A percentile compares a stretch with the other conserved stretches of the same genome.
Evolutionary conservation across 23 tunicate genomes (phyloP).

Genomic region (Trididemnum miniatum): DNA sequence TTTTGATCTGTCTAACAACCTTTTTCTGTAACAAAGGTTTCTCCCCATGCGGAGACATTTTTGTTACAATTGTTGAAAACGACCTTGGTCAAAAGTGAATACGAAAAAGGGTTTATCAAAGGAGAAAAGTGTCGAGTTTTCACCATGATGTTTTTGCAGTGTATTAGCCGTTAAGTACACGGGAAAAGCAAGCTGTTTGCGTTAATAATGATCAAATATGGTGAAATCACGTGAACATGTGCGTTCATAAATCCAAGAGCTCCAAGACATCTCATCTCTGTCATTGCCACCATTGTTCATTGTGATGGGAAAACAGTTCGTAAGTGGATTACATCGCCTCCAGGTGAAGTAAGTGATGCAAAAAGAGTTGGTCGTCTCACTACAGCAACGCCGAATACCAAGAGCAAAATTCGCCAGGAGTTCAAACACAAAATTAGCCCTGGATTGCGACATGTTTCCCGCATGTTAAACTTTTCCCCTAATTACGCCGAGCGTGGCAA

Average conservation of each 20-base stretch:
- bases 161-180: neutral
- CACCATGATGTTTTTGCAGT: neutral
- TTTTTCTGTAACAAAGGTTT: too few species aligned
- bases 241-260: neutral
- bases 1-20: neutral
- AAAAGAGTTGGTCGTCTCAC: neutral
- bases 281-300: neutral
- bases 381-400: neutral
- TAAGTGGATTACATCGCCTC: neutral
- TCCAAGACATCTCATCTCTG: neutral
- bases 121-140: neutral
- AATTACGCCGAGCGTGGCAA: neutral
- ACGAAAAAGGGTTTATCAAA: neutral
- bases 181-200: neutral
- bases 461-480: neutral
- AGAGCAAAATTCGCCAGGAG: neutral
- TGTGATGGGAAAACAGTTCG: neutral
- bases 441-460: slow-evolving; percentile 6
- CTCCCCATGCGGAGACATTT: too few species aligned
- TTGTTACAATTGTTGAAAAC: neutral
- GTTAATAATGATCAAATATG: neutral
- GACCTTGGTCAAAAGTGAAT: neutral
- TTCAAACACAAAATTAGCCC: slow-evolving; percentile 8
- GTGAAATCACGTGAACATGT: neutral
- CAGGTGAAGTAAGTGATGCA: neutral